Evolutionary conservation across 2,113 vertebrate genomes (phyloP).

Genomic region (Pseudorasbora parva): DNA sequence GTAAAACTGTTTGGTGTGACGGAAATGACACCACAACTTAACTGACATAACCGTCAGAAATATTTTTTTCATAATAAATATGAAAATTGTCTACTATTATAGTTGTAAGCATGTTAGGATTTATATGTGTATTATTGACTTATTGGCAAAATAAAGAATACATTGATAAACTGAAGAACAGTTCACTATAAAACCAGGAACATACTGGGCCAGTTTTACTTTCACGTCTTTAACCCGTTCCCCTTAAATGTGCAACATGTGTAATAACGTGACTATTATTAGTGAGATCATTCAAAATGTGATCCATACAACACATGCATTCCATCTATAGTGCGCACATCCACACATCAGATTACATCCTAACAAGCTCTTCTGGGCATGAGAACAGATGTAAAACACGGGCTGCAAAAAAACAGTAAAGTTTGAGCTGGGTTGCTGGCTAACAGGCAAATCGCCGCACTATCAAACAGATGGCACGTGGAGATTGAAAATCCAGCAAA

Average conservation of each 20-base stretch:
- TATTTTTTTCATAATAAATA: background rate
- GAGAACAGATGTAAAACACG: conserved; percentile 54
- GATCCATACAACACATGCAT: conserved; percentile 4
- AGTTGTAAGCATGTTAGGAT: background rate
- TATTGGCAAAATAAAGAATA: too few species aligned
- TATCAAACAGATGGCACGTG: conserved; percentile 71
- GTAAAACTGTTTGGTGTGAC: too few species aligned
- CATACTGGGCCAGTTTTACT: background rate
- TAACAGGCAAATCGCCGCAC: conserved; percentile 49
- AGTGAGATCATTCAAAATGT: background rate
- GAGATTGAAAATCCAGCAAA: conserved; percentile 68
- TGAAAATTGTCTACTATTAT: background rate
- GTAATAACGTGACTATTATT: background rate
- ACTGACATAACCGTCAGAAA: background rate
- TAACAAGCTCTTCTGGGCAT: conserved; percentile 37
- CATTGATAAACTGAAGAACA: background rate
- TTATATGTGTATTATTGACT: background rate
- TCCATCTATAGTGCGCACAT: conserved; percentile 1
- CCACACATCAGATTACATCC: conserved; percentile 18
- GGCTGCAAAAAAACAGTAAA: conserved; percentile 44
- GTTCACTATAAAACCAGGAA: background rate
- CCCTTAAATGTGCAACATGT: background rate
- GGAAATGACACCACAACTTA: background rate
- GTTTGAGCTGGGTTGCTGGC: conserved; percentile 49
- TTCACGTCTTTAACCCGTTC: background rate